A percentile compares a stretch with the other conserved stretches of the same genome.
Conservation (phyloP, 2,113 vertebrate species). For the Anhinga anhinga region DNA sequence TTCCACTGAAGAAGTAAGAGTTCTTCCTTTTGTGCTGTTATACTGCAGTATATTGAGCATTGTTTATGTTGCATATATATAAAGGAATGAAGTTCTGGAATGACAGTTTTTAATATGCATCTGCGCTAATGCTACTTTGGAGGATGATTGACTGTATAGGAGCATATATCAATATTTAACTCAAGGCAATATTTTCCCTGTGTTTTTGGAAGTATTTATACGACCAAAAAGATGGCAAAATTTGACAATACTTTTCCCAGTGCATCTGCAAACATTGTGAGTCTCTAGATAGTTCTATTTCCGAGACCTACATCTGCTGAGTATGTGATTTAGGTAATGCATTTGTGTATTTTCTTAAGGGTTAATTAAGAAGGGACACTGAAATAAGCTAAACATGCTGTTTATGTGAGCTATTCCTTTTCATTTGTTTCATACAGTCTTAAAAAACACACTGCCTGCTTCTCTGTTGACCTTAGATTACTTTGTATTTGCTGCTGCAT, state of each 20-base stretch:
- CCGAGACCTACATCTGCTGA: neutral
- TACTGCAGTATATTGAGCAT: neutral
- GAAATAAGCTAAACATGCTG: neutral
- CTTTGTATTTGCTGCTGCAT: constrained; percentile 10
- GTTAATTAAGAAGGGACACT: neutral
- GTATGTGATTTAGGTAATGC: neutral
- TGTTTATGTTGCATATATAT: neutral
- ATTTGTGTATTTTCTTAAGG: neutral
- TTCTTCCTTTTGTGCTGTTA: neutral
- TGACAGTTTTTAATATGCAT: neutral
- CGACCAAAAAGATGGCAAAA: neutral
- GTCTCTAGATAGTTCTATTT: neutral
- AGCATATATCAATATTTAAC: neutral
- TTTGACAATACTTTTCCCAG: neutral
- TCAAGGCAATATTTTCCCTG: neutral
- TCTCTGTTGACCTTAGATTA: constrained; percentile 15
- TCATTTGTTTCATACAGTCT: neutral
- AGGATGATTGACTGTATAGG: neutral
- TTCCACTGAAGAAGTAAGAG: neutral
- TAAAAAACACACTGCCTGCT: neutral
- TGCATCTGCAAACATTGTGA: neutral
- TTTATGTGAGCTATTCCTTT: neutral
- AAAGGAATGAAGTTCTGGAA: neutral
- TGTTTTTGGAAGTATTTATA: neutral
- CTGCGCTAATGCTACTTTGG: neutral